Conservation (phyloP, 2,113 vertebrate species). For the Tenrec ecaudatus region DNA sequence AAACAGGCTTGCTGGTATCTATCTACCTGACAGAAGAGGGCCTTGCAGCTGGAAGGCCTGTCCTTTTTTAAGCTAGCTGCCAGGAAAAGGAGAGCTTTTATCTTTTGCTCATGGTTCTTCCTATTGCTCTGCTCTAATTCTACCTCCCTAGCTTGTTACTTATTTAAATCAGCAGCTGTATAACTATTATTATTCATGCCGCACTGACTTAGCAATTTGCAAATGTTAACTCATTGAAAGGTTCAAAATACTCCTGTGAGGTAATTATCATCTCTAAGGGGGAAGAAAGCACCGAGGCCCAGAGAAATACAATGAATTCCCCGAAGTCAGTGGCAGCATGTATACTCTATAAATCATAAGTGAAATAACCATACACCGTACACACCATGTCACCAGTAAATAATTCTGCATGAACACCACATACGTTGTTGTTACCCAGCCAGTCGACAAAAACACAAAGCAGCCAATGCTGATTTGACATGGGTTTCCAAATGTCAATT, state of each 20-base stretch:
- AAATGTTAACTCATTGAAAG: background rate
- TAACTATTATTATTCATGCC: background rate
- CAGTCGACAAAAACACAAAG: background rate
- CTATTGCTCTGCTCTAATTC: background rate
- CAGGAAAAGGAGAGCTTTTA: background rate
- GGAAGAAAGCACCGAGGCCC: background rate
- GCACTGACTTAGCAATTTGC: background rate
- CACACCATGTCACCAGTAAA: background rate
- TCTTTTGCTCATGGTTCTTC: background rate
- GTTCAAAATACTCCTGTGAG: background rate
- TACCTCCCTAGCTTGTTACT: background rate
- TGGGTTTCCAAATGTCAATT: slow-evolving; percentile 5
- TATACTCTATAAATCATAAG: background rate
- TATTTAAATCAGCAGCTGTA: background rate
- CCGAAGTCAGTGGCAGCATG: background rate
- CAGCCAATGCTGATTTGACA: background rate
- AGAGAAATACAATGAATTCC: background rate
- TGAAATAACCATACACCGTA: background rate
- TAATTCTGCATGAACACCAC: background rate
- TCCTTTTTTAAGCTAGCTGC: background rate
- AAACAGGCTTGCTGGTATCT: background rate
- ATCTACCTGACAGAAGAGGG: background rate
- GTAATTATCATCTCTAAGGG: background rate
- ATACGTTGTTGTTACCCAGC: background rate
- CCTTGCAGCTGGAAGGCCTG: background rate